Percentiles rank a stretch among this genome's conserved stretches.
Evolutionary conservation across 2,113 vertebrate species (phyloP).

Genomic region (Sitta europaea): DNA sequence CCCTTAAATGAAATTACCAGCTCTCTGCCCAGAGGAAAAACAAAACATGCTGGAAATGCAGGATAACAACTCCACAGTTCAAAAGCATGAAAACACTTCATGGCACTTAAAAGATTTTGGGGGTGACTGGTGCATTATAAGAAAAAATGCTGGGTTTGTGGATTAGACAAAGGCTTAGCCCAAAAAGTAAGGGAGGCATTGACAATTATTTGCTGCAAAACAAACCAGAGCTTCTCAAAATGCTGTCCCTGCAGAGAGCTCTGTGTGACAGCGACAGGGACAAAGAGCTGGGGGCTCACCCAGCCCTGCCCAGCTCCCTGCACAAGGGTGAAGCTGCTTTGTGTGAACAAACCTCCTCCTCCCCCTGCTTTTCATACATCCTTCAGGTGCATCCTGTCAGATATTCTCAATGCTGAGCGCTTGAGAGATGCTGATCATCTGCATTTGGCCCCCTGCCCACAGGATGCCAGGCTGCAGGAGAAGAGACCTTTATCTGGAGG

Average conservation of each 20-base stretch:
- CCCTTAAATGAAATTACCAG: neutral
- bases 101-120: neutral
- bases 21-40: neutral
- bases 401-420: neutral
- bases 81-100: neutral
- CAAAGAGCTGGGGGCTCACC: neutral
- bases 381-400: conserved; percentile 69
- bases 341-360: neutral
- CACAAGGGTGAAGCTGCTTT: neutral
- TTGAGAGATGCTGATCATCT: neutral
- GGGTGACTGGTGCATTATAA: neutral
- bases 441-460: conserved; percentile 10
- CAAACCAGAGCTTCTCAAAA: neutral
- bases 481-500: neutral
- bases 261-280: neutral
- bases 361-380: conserved; percentile 8
- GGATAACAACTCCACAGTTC: neutral
- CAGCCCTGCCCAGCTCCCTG: neutral
- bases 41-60: neutral
- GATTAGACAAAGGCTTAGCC: neutral
- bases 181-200: neutral
- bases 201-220: neutral
- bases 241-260: neutral
- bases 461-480: conserved; percentile 22
- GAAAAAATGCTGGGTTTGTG: neutral